Conservation (phyloP, 2,113 vertebrate species). For the Parus major region DNA sequence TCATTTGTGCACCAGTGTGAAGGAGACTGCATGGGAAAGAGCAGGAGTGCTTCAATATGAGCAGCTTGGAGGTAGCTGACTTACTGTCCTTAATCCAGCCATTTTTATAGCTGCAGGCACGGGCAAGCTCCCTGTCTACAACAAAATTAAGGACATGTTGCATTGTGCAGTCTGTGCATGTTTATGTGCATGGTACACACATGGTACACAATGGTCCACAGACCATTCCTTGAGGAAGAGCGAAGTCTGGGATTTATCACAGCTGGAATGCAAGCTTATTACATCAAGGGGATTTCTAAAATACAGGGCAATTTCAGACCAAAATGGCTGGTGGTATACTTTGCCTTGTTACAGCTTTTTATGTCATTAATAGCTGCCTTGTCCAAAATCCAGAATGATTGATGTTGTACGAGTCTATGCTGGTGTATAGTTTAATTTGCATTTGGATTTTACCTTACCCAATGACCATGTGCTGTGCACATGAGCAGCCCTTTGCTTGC, state of each 20-base stretch:
- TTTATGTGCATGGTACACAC: rapidly evolving
- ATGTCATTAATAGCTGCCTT: constrained; percentile 10
- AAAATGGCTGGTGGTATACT: neutral
- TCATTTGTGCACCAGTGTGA: neutral
- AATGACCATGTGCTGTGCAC: constrained; percentile 11
- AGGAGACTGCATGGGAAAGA: neutral
- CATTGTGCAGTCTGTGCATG: rapidly evolving
- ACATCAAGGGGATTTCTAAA: neutral
- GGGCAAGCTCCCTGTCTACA: neutral
- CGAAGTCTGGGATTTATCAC: neutral
- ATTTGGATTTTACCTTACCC: neutral
- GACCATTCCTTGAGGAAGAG: neutral
- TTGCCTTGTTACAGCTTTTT: constrained; percentile 7
- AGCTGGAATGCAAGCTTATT: neutral
- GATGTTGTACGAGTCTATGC: neutral
- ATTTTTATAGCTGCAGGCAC: neutral
- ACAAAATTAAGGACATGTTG: neutral
- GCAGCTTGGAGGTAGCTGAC: neutral
- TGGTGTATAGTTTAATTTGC: constrained; percentile 51
- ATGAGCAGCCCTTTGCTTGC: constrained; percentile 48
- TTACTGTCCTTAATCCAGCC: neutral
- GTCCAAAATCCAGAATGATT: constrained; percentile 29
- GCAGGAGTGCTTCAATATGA: neutral
- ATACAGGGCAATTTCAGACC: neutral
- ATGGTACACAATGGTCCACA: rapidly evolving